Percentiles rank a stretch among this genome's conserved stretches.
Conservation (phyloP, 2,797 vertebrate genomes). For the Acestrorhynchus altus region DNA sequence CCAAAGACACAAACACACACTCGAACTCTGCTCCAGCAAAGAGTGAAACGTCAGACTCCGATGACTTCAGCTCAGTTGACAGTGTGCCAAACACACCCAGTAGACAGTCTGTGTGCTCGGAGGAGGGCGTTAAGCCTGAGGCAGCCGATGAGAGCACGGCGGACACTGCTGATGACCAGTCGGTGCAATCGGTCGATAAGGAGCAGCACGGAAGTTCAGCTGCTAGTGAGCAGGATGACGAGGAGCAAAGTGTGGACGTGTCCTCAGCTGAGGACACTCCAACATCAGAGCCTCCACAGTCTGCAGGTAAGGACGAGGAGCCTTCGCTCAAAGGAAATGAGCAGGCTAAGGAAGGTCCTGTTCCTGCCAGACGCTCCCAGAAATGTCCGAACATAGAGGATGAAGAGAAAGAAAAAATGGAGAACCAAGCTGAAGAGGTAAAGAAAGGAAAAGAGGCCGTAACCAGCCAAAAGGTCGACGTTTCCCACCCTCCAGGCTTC, state of each 20-base stretch:
- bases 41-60: conserved; percentile 69
- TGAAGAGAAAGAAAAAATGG: conserved; percentile 30
- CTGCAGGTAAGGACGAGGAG: conserved; percentile 39
- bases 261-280: not conserved
- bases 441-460: conserved; percentile 8
- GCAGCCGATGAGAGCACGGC: conserved; percentile 50
- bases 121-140: conserved; percentile 30
- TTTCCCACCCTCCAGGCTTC: conserved; percentile 67
- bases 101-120: conserved; percentile 65
- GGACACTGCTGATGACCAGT: conserved; percentile 42
- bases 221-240: conserved; percentile 46
- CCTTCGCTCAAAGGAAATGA: conserved; percentile 25
- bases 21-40: not conserved
- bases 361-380: not conserved
- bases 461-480: conserved; percentile 2
- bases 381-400: not conserved
- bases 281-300: conserved; percentile 32
- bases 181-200: conserved; percentile 46
- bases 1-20: conserved; percentile 21
- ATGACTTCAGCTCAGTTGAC: conserved; percentile 66
- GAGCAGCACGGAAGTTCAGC: conserved; percentile 17
- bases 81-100: conserved; percentile 68
- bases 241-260: conserved; percentile 53
- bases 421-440: not conserved
- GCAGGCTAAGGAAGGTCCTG: conserved; percentile 43